Base-by-base conservation (phyloP, 92 coral and sea anemone genomes). In the Parazoanthus swiftii region DNA sequence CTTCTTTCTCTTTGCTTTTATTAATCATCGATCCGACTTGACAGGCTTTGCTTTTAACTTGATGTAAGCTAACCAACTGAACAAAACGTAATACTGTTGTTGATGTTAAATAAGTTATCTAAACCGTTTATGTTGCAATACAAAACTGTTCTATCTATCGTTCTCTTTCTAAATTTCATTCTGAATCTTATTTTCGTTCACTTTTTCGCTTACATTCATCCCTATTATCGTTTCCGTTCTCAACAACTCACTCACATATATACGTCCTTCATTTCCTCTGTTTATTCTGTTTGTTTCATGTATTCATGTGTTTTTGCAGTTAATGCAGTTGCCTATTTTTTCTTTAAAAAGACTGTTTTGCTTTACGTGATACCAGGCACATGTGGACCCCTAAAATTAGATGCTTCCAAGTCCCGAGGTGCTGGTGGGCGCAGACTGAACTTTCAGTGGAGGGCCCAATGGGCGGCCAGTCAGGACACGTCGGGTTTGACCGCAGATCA, bases 401-500 rank as follows among this genome's bases (percentile, higher is more conserved):
- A 80, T 13, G 95, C 95, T 16, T 46, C 89, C 43, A 86, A 54
- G 58, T 93, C 95, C 0, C 71, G 5, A n/a, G 94, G 94, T 15
- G 92, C 70, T 29, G 98, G 98, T 54, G 95, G 95, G 0, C 93
- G 98, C n/a, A 72, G 82, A 25, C 38, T 95, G 59, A 68, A 23
- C 2, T 93, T 91, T 80, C 70, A 25, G 29, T 95, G 95, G 96
- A 18, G 3, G 4, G 96, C 88, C 11, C 78, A 36, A 13, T 92
- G 94, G 94, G 93, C 90, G 3, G 89, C 88, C 43, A 70, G 73
- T 6, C 78, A 71, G 56, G 89, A 86, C 37, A 72, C 15, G 1
- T 85, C 82, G 1, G 43, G 71, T 39, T 80, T 91, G 26, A 75
- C 83, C 58, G 85, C 75, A 11, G 79, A 74, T 10, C 92, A 89